These are phyloP conservation scores for Brachionichthys hirsutus DNA, from an alignment of 2,113 vertebrate species.

Conservation along the genomic window DNA sequence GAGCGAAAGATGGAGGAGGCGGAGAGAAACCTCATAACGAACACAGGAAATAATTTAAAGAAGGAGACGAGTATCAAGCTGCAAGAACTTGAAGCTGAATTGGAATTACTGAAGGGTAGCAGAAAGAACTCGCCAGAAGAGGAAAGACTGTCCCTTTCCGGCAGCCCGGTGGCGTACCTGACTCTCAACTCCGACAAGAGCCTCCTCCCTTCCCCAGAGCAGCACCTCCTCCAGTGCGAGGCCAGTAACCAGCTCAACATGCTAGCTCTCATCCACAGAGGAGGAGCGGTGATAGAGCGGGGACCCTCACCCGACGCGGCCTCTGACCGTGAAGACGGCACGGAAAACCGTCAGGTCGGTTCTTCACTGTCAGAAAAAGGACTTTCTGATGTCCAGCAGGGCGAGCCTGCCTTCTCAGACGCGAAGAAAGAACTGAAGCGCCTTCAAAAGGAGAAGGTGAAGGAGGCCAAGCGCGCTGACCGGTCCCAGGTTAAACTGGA, in stretches of 20 bases:
- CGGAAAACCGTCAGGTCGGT: not conserved
- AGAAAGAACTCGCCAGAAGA: conserved; percentile 20
- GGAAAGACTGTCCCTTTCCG: conserved; percentile 39
- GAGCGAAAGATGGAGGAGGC: conserved; percentile 56
- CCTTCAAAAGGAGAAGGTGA: conserved; percentile 57
- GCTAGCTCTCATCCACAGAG: conserved; percentile 43
- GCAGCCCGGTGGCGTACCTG: conserved; percentile 64
- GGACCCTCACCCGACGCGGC: not conserved
- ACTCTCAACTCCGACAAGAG: conserved; percentile 62
- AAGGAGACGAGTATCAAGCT: conserved; percentile 55
- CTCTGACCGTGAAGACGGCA: conserved; percentile 24
- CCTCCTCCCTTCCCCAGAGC: conserved; percentile 49
- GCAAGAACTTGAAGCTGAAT: conserved; percentile 64
- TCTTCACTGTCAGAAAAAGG: conserved; percentile 5
- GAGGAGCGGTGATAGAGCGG: conserved; percentile 11
- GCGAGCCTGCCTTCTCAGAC: conserved; percentile 5
- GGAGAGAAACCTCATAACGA: conserved; percentile 33
- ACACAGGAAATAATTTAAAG: conserved; percentile 30
- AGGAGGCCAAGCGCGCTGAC: conserved; percentile 61
- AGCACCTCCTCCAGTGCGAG: conserved; percentile 61
- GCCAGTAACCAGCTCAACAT: conserved; percentile 65
- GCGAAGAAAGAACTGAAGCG: conserved; percentile 60
- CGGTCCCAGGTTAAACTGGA: conserved; percentile 73
- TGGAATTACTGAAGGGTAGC: conserved; percentile 58
- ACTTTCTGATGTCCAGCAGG: not conserved